These are phyloP conservation scores for Antennarius maculatus DNA, from an alignment of 2,797 vertebrate species.

Conservation along the genomic window DNA sequence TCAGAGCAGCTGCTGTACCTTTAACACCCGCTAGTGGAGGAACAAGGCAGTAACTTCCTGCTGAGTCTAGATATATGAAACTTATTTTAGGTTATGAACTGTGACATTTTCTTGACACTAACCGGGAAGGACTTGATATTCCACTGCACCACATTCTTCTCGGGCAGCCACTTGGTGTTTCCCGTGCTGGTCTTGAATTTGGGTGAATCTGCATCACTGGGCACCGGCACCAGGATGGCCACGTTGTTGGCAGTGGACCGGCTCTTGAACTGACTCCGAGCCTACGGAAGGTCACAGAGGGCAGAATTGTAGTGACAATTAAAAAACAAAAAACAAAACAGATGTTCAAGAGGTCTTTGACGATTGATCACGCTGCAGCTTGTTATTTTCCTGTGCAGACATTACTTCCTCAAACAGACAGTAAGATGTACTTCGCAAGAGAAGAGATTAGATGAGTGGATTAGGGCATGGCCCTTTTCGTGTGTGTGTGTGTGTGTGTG, in stretches of 20 bases:
- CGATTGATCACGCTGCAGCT: conserved; percentile 19
- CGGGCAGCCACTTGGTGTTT: conserved; percentile 84
- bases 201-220: conserved; percentile 86
- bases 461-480: not conserved
- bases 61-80: not conserved
- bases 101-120: conserved; percentile 51
- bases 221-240: conserved; percentile 84
- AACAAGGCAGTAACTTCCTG: too few relatives aligned
- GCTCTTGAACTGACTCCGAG: conserved; percentile 85
- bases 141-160: conserved; percentile 85
- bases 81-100: not conserved
- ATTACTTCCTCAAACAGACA: conserved; percentile 44
- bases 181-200: conserved; percentile 87
- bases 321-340: conserved; percentile 1
- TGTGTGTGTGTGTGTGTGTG: conserved; percentile 20
- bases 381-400: conserved; percentile 22
- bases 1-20: not conserved
- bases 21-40: not conserved
- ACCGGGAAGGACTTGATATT: conserved; percentile 88
- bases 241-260: conserved; percentile 87
- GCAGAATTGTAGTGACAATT: conserved; percentile 40
- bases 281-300: conserved; percentile 66
- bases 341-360: not conserved
- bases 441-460: conserved; percentile 13
- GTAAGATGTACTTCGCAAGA: conserved; percentile 2